Evolutionary conservation across 2,888 invertebrate species (phyloP).

Genomic region (Geotrupes spiniger): DNA sequence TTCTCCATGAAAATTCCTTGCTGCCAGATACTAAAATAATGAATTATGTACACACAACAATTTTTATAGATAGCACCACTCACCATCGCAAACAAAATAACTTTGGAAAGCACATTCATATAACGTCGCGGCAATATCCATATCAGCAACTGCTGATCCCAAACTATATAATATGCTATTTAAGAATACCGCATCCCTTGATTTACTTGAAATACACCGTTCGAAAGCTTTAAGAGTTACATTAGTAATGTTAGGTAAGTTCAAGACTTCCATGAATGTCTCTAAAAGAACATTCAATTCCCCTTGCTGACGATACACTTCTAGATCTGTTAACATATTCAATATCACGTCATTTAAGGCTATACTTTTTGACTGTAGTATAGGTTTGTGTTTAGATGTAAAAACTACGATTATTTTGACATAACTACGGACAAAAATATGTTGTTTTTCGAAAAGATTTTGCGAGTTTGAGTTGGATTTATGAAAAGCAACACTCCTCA

Average conservation of each 20-base stretch:
- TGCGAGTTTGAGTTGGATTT: constrained; percentile 45
- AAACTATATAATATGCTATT: constrained; percentile 52
- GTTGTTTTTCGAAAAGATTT: constrained; percentile 51
- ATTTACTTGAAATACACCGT: constrained; percentile 53
- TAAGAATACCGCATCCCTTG: constrained; percentile 51
- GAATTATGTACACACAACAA: constrained; percentile 7
- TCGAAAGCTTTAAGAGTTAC: constrained; percentile 43
- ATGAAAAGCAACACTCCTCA: constrained; percentile 61
- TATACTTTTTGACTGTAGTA: constrained; percentile 51
- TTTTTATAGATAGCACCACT: constrained; percentile 17
- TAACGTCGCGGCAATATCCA: constrained; percentile 52
- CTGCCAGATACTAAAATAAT: constrained; percentile 13
- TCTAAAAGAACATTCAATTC: constrained; percentile 54
- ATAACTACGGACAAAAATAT: constrained; percentile 59
- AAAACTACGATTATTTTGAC: constrained; percentile 59
- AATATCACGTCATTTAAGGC: constrained; percentile 53
- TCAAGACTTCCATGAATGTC: constrained; percentile 51
- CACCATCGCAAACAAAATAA: constrained; percentile 57
- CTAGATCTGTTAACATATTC: constrained; percentile 55
- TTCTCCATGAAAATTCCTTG: constrained; percentile 45
- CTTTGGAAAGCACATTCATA: constrained; percentile 55
- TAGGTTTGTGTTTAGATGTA: constrained; percentile 54
- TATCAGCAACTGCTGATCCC: constrained; percentile 50
- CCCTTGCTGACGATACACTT: constrained; percentile 49
- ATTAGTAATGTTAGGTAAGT: constrained; percentile 41